These are phyloP conservation scores for Aphaenogaster ashmeadi DNA, from an alignment of 1,140 invertebrate genomes.

Conservation along the genomic window DNA sequence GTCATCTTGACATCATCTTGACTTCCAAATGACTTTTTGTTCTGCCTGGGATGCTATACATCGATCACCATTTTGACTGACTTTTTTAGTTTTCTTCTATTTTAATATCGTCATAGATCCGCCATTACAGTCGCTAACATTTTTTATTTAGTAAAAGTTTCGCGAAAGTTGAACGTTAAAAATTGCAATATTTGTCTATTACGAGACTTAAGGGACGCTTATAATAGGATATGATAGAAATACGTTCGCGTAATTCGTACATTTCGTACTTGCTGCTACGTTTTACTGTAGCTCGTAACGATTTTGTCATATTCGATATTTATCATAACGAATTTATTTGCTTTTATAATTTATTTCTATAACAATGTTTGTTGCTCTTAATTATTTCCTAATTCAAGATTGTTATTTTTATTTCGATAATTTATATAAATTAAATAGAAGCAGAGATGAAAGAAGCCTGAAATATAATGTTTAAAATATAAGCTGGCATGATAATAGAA, in stretches of 20 bases:
- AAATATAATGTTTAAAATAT: neutral
- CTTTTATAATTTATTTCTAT: neutral
- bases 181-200: neutral
- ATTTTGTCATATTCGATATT: neutral
- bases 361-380: neutral
- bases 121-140: neutral
- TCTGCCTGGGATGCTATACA: too few species aligned
- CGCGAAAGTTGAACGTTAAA: neutral
- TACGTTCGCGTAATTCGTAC: neutral
- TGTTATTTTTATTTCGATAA: conserved; percentile 1
- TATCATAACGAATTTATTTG: neutral
- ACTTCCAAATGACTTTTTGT: too few species aligned
- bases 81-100: neutral
- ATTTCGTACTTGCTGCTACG: neutral
- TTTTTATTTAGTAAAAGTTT: neutral
- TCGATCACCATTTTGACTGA: neutral
- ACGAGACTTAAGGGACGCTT: neutral
- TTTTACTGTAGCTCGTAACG: neutral
- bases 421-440: neutral
- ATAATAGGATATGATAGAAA: neutral
- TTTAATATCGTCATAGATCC: neutral
- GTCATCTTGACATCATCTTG: too few species aligned
- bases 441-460: neutral
- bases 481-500: neutral
- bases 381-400: conserved; percentile 3